Percentiles rank a stretch among this genome's conserved stretches.
These are phyloP conservation scores for Micromussa lordhowensis DNA, from an alignment of 92 coral and sea anemone species.

Conservation along the genomic window DNA sequence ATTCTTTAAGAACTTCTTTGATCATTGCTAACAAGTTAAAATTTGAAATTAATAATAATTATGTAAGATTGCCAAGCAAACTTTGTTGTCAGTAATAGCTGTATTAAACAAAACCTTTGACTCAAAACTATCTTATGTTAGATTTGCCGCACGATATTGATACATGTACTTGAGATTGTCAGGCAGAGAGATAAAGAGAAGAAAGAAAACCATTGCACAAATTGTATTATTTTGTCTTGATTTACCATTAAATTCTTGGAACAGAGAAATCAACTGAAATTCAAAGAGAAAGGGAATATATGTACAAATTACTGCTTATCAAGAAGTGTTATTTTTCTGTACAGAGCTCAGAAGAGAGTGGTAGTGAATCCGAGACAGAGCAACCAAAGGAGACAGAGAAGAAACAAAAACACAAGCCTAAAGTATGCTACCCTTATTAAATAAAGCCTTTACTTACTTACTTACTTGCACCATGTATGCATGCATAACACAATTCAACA, in stretches of 20 bases:
- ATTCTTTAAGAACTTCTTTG: neutral
- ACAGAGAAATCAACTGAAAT: neutral
- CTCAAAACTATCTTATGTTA: too few species aligned
- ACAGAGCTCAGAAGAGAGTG: slow-evolving; percentile 56
- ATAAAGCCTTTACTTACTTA: too few species aligned
- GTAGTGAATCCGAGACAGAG: slow-evolving; percentile 83
- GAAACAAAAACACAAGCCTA: slow-evolving; percentile 57
- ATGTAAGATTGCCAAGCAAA: too few species aligned
- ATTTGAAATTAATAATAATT: too few species aligned
- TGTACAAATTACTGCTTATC: neutral
- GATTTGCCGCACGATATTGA: neutral
- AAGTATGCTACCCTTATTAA: too few species aligned
- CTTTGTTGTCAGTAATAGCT: too few species aligned
- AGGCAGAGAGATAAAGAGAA: too few species aligned
- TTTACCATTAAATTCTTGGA: neutral
- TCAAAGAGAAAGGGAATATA: neutral
- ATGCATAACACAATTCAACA: neutral
- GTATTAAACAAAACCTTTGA: too few species aligned
- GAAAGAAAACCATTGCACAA: too few species aligned
- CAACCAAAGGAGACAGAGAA: slow-evolving; percentile 51
- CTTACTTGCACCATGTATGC: too few species aligned
- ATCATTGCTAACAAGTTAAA: neutral
- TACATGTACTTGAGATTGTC: too few species aligned
- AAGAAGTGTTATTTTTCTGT: neutral
- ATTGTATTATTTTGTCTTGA: neutral